Evolutionary conservation across 2,113 vertebrate genomes (phyloP), one percentile per base, ranked within the genome.

Genomic region (Lophius piscatorius): DNA sequence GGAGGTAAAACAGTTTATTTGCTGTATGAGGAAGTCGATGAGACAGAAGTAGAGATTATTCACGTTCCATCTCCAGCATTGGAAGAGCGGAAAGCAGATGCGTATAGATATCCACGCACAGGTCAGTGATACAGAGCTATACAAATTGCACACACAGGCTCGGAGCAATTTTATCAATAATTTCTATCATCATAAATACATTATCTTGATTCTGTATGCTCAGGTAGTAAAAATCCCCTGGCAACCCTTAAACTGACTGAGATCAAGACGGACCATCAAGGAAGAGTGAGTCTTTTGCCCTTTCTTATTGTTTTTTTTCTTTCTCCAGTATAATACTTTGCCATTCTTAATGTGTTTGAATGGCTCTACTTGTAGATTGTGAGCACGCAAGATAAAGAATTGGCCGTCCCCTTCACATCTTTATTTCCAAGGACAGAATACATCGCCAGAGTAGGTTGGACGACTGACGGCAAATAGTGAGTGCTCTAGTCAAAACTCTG

Each of bases 211-310:
- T 48, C 28, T 21, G 21, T 16, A 34, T 71, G 58, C 66, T 18
- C 81, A 98, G 97, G 97, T 52, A 98, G 96, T 89, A 98, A 97
- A 92, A 98, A 98, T 51, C 96, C 96, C 54, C 94, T 93, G 83
- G 94, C 96, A 2, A 93, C 94, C 0, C 88, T 98, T 46, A 98
- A 98, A 78, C 86, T 98, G 77, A 92, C 92, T 3, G 95, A 98
- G 74, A 94, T 98, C 64, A 94, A 92, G 86, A 91, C 91, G 0
- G 93, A 98, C 73, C 89, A 78, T 31, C 91, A 94, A 74, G 96
- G 96, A 50, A 93, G 94, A 91, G 97, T 98, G 88, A 77, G 55
- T 28, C 1, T 33, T 14, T 22, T 0, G 14, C 16, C 18, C 12
- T 10, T 6, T 44, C 1, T 36, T 42, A 10, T 10, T 4, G 9